These are phyloP conservation scores for Pagetopsis macropterus DNA, from an alignment of 2,797 vertebrate genomes.

Conservation along the genomic window DNA sequence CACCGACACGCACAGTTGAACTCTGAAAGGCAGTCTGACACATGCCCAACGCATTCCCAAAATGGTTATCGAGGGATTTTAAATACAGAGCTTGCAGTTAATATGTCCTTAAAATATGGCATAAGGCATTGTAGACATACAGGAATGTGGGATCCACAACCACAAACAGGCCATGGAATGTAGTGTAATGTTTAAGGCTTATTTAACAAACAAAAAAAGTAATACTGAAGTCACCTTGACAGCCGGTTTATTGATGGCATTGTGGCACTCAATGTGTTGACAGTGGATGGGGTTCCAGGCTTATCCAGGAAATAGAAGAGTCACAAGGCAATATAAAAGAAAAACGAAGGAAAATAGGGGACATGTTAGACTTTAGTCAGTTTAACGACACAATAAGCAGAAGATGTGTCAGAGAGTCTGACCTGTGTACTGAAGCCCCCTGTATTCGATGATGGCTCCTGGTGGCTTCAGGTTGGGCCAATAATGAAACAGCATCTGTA, in stretches of 20 bases:
- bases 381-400: constrained; percentile 30
- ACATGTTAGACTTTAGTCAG: constrained; percentile 39
- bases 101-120: constrained; percentile 10
- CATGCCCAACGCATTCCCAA: constrained; percentile 12
- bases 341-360: neutral
- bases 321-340: constrained; percentile 2
- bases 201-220: constrained; percentile 1
- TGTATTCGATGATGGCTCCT: constrained; percentile 98
- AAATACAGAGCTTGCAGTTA: constrained; percentile 12
- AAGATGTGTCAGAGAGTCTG: constrained; percentile 58
- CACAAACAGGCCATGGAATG: neutral
- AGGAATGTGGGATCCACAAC: neutral
- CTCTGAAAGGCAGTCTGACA: constrained; percentile 42
- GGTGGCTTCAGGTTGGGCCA: constrained; percentile 99
- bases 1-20: constrained; percentile 16
- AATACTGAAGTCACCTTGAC: constrained; percentile 90
- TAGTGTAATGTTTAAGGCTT: constrained; percentile 5
- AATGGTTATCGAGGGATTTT: constrained; percentile 27
- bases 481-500: constrained; percentile 99
- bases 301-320: constrained; percentile 64
- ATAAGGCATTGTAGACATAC: neutral
- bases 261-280: constrained; percentile 99
- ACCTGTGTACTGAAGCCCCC: constrained; percentile 99
- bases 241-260: constrained; percentile 98
- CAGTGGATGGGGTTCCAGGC: constrained; percentile 99